Conservation (phyloP, 23 tunicate species). For the Halocynthia aurantium region DNA sequence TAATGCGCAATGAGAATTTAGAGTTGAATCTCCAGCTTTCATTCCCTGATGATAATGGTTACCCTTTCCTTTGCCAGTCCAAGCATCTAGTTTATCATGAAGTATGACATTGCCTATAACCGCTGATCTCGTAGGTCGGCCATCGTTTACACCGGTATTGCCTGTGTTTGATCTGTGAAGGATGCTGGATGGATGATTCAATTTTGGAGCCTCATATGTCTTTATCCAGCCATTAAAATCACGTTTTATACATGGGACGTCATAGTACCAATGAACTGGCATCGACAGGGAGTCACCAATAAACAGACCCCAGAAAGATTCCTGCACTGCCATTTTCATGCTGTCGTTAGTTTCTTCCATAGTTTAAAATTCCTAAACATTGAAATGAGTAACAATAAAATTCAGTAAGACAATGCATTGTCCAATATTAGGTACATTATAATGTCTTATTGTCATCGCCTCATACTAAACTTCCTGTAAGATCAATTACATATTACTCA, state of each 20-base stretch:
- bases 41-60: conserved; percentile 71
- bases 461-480: too few relatives aligned
- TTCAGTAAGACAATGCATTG: too few relatives aligned
- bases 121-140: background rate
- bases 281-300: conserved; percentile 55
- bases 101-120: conserved; percentile 62
- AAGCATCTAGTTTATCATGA: conserved; percentile 52
- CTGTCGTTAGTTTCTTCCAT: too few relatives aligned
- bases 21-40: conserved; percentile 57
- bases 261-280: conserved; percentile 82
- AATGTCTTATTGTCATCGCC: too few relatives aligned
- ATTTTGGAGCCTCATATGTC: conserved; percentile 48
- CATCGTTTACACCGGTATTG: background rate
- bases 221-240: conserved; percentile 54
- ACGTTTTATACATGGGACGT: conserved; percentile 46
- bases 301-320: conserved; percentile 26
- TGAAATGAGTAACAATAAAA: too few relatives aligned
- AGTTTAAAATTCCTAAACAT: too few relatives aligned
- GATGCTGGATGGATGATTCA: conserved; percentile 51
- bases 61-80: conserved; percentile 30
- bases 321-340: too few relatives aligned
- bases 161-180: conserved; percentile 39
- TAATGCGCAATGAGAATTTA: conserved; percentile 67
- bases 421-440: too few relatives aligned
- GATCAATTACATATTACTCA: too few relatives aligned